Base-by-base conservation (phyloP, 1,140 invertebrate species). In the Diorhabda sublineata region DNA sequence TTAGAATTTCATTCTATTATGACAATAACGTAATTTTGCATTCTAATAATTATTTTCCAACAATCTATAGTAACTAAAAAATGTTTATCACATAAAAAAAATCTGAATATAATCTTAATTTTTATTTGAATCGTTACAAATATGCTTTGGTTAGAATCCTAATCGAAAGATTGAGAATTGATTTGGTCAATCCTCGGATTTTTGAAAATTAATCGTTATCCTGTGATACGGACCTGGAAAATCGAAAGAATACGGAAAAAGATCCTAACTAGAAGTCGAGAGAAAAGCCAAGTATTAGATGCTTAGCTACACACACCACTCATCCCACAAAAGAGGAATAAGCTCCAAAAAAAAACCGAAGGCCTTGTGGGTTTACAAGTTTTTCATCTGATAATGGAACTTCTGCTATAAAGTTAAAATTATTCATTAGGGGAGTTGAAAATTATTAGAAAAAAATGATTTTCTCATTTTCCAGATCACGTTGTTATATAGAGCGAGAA, bases 241-340 rank as follows among this genome's bases (percentile, higher is more conserved):
- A 26, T 26, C 26, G 26, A 52, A 52, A 52, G 47, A 52, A n/a
- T 52, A n/a, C 47, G n/a, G 47, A 52, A 52, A 52, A n/a, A 6
- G 47, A n/a, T 52, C 47, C 47, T 6, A 52, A 52, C 47, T 8
- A 6, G n/a, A 6, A 52, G 47, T 8, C 47, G 47, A 52, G 47
- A 52, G 6, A 3, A 52, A 52, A 52, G 47, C 47, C 47, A 52
- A 52, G 47, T 52, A 52, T 52, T 52, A 52, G 47, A 52, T 52
- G 47, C 47, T 9, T 52, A 52, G 47, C 47, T 52, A 7, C 47
- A 52, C 47, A 52, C 47, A 52, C 47, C 47, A 52, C 47, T 52
- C 47, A 52, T 52, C 47, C 47, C n/a, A 52, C 47, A 52, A 52
- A 52, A 52, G 47, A 52, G 47, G n/a, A 52, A 52, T 52, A 52